Base-by-base conservation (phyloP, 2,113 vertebrate species). In the Piprites chloris region DNA sequence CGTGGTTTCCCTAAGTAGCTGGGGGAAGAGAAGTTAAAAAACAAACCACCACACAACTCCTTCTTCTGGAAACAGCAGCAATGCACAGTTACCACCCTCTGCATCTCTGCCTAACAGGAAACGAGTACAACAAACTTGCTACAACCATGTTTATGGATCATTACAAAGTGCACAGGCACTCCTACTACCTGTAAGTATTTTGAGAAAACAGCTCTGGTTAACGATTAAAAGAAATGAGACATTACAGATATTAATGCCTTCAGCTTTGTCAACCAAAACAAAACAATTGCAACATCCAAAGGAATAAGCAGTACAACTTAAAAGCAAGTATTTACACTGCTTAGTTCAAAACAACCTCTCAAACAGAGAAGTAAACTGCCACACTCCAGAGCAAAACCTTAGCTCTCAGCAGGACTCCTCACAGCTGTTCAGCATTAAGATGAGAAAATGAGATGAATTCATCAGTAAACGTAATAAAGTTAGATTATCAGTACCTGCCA, bases 341-440 rank as follows among this genome's bases (percentile, higher is more conserved):
- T 84, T 33, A 50, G 59, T 59, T 88, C 68, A 93, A 92, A 97
- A 96, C 85, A 84, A 85, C 88, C 87, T 89, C 94, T 93, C 9
- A 1, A 96, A 95, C 58, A 91, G 76, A 93, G 85, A 90, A 85
- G 89, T 62, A 85, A 95, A 95, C 87, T 94, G 63, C 94, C 84
- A 95, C 85, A 86, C 88, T 85, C 58, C 58, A 89, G 95, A 95
- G 93, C 80, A 96, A 97, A 97, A 93, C 32, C 90, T 95, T 58
- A 53, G 55, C 66, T 91, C 96, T 1, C 97, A 93, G 91, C 91
- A 86, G 93, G 94, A 66, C 67, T 95, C 46, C 69, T 67, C 52
- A 27, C 97, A 98, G 96, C 96, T 97, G 96, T 87, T 94, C 87
- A 84, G 72, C 91, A 95, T 97, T 95, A 97, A 93, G 91, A 92